Base-by-base conservation (phyloP, 2,797 vertebrate genomes). In the Picus viridis region DNA sequence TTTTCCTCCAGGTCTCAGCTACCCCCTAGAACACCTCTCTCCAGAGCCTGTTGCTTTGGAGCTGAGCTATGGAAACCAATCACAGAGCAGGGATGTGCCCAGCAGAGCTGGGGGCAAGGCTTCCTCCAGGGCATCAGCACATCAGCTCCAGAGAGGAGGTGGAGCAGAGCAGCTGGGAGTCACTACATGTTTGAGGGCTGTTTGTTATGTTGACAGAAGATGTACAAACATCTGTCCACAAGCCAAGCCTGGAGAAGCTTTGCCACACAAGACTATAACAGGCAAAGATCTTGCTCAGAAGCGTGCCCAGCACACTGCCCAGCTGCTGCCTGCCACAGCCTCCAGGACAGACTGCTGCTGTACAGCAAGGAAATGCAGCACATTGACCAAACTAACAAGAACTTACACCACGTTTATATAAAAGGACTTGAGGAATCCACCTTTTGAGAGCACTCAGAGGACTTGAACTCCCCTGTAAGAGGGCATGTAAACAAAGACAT, bases 401-500 rank as follows among this genome's bases (percentile, higher is more conserved):
- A 0, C n/a, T 23, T 36, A 78, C 29, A 73, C 45, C 45, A 70
- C 51, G 11, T 1, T 7, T 12, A 30, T 79, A 64, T 27, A 90
- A 90, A 82, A 87, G 83, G 76, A 83, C 34, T 62, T 39, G 49
- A 89, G 70, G 86, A 93, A 94, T 90, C 69, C 87, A 83, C 73
- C 75, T 85, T 65, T 64, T 51, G 29, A 78, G 83, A 82, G 53
- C 53, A 94, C 83, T 29, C 85, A 51, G 83, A 86, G 91, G 89
- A 54, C 24, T 71, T 70, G 83, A 86, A 85, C 69, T 92, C 65
- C 88, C 87, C 89, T 83, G n/a, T 43, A 68, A 54, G 57, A 92
- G 71, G 77, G 53, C 36, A 41, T 86, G 92, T 96, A 94, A 95
- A 95, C 95, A 77, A 88, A 81, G 85, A 91, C 74, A 7, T 70